Base-by-base conservation (phyloP, 2,113 vertebrate genomes). In the Trochalopteron elliotii region DNA sequence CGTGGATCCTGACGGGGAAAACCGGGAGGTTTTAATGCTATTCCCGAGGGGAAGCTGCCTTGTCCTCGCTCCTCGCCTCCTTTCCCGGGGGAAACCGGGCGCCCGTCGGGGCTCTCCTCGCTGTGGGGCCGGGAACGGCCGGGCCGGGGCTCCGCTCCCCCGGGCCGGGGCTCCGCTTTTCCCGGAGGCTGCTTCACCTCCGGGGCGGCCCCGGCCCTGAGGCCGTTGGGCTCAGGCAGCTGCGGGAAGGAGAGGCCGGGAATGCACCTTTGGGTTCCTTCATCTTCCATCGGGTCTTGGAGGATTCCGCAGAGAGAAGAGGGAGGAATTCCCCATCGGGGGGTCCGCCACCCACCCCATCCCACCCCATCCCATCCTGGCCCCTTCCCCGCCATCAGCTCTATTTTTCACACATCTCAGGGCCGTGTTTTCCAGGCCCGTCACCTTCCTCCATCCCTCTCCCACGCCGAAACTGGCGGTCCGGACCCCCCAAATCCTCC, bases 341-440 rank as follows among this genome's bases (percentile, higher is more conserved):
- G 6, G 27, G 9, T 30, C 25, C 1, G 0, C 16, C 7, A 44
- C 12, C 35, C 10, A 2, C 4, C 5, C 57, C 53, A 15, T 30
- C 37, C 47, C 44, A 44, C 9, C 18, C 44, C 9, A 1, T 16
- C 27, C 71, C 59, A 7, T 2, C 42, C 28, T n/a, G 11, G 37
- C 12, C 30, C 19, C 16, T 22, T n/a, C 39, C n/a, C 25, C 6
- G 30, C 70, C 79, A 35, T 11, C 70, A 6, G 47, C 40, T 61
- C 20, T 47, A 25, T 12, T 47, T 68, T 7, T 17, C 61, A 5
- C 55, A 47, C 14, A 7, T 53, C 33, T 42, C 57, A 12, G 33
- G 80, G 52, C 42, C 40, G 31, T 7, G 23, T 59, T 94, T 89
- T 83, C 76, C 83, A 68, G 92, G 79, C 89, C 87, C 39, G 5